Base-by-base conservation (phyloP, 2,888 invertebrate genomes). In the Acleris laterana region DNA sequence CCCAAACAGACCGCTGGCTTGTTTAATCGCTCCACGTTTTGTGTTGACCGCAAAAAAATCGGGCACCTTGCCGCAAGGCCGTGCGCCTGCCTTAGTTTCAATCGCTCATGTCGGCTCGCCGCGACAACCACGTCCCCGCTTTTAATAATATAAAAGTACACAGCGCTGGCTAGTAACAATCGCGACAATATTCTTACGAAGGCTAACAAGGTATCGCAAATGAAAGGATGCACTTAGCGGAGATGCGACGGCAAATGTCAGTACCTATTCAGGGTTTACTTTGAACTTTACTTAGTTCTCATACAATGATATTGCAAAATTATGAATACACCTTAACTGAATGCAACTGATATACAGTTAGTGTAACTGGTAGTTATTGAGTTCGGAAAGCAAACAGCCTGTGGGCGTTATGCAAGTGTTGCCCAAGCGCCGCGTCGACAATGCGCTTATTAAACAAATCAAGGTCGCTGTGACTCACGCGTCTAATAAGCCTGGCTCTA, bases 51-150 rank as follows among this genome's bases (percentile, higher is more conserved):
- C 89, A 89, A 88, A 88, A 87, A 87, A 85, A 85, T 80, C 83
- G 84, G 80, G 84, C 89, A 87, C 87, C 87, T 88, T 83, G 89
- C 82, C 63, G 71, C 90, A 85, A 89, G 90, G 90, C 77, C 88
- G 52, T 70, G 74, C 75, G 71, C 81, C 82, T 85, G 85, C 82
- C 83, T 84, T 80, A 80, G 81, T 81, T 81, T 80, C 84, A 81
- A 85, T 85, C 81, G 81, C 77, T 80, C 83, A 82, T 80, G 78
- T 81, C 78, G 77, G 78, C 79, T 79, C 80, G 84, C 82, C 83
- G 83, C 77, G 74, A 72, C 74, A 81, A 81, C 79, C 81, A 81
- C 77, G 74, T 57, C 56, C 61, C 56, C 17, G 63, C 51, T 62
- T 65, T 59, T 63, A 60, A 63, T 69, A 46, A 62, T 59, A 62